A percentile compares a stretch with the other conserved stretches of the same genome.
Evolutionary conservation across 2,888 invertebrate genomes (phyloP).

Genomic region (Mylabris sibirica): DNA sequence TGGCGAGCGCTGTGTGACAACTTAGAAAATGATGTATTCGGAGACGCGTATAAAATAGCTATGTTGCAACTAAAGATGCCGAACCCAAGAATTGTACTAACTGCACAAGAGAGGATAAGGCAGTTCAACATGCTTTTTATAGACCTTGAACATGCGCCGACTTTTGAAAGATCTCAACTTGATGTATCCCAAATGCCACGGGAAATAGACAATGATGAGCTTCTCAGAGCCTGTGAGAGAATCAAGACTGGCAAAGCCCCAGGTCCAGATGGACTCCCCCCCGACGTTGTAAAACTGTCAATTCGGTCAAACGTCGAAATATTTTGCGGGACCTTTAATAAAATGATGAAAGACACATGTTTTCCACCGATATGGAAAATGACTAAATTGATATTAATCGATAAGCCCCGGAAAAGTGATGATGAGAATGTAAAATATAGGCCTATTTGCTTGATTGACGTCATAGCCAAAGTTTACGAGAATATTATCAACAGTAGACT

Average conservation of each 20-base stretch:
- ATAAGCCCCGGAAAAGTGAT: neutral
- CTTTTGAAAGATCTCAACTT: too few relatives aligned
- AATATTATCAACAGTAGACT: neutral
- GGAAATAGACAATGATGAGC: neutral
- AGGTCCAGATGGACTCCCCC: neutral
- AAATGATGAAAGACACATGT: neutral
- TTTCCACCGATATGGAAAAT: neutral
- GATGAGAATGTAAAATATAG: neutral
- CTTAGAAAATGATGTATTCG: constrained; percentile 25
- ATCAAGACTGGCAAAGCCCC: neutral
- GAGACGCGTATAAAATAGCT: constrained; percentile 26
- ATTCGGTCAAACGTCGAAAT: neutral
- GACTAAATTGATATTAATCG: neutral
- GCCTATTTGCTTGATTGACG: neutral
- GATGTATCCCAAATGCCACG: too few relatives aligned
- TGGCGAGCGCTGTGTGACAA: constrained; percentile 24
- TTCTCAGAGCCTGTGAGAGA: neutral
- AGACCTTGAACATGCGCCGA: neutral
- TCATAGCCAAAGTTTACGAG: neutral
- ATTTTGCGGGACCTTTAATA: neutral
- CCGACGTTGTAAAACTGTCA: neutral
- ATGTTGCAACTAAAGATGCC: constrained; percentile 11
- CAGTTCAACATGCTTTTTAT: neutral
- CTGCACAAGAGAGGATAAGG: neutral
- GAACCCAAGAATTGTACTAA: neutral